Base-by-base conservation (phyloP, 2,888 invertebrate genomes). In the Gibbula magus region DNA sequence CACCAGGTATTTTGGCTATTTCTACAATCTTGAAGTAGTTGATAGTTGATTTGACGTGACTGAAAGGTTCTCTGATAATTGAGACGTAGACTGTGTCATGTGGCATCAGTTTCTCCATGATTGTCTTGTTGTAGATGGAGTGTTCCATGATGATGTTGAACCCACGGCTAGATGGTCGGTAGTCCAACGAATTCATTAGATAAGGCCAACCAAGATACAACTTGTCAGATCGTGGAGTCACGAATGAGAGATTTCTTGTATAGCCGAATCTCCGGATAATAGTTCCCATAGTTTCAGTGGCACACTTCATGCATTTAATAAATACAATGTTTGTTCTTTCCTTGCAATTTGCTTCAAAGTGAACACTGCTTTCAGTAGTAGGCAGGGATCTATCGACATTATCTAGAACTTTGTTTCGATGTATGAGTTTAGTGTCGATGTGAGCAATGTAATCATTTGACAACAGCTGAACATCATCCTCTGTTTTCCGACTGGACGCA, bases 251-350 rank as follows among this genome's bases (percentile, higher is more conserved):
- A 75, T 90, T 86, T 16, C 90, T 74, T 7, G 79, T 75, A 53
- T 86, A 87, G 32, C 89, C 91, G 85, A 89, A 92, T 7, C 92
- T 84, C 13, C 90, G 84, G n/a, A 92, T 83, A 8, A 92, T 86
- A 7, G 89, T 86, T 0, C 86, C 87, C 75, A 92, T 78, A 2
- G 92, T 91, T 78, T 90, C 87, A 18, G 92, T 92, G 0, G 91
- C 92, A 86, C 91, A 91, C 80, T 92, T 92, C 88, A 92, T 91
- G 77, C 90, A 88, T 81, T 92, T 92, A 76, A 92, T 89, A 81
- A 92, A 92, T 4, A 91, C 91, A 78, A 92, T 83, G 81, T 91
- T 89, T 22, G 20, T 54, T 25, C 77, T 56, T 54, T 80, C 78
- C n/a, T 13, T 74, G 53, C 84, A 85, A 8, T 5, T 51, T 51